These are phyloP conservation scores for Ciconia nigra DNA, from an alignment of 2,797 vertebrate genomes.

Conservation along the genomic window DNA sequence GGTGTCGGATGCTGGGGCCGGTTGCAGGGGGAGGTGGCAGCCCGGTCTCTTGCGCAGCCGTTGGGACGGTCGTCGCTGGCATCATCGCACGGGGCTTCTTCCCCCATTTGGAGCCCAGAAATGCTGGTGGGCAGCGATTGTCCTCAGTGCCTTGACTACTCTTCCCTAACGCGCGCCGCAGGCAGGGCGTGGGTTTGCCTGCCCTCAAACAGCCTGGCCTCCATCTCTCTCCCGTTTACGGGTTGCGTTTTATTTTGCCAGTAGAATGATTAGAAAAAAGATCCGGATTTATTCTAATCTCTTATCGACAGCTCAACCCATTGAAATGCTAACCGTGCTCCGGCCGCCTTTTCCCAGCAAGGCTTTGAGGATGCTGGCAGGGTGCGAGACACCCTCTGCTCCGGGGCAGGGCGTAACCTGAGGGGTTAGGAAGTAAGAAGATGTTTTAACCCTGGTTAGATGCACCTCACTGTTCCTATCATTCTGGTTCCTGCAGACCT, in stretches of 20 bases:
- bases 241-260: background rate
- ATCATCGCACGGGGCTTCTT: fast-evolving
- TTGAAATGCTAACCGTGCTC: conserved; percentile 10
- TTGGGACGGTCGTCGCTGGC: fast-evolving
- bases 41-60: fast-evolving
- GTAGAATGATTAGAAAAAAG: conserved; percentile 19
- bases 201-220: background rate
- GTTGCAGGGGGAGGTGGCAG: background rate
- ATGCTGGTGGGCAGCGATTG: background rate
- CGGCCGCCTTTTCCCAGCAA: conserved; percentile 21
- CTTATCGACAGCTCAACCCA: background rate
- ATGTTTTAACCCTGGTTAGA: background rate
- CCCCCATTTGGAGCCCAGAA: background rate
- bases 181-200: background rate
- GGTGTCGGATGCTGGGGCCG: background rate
- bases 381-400: background rate
- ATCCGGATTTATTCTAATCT: conserved; percentile 11
- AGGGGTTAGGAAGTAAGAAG: background rate
- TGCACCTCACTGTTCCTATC: fast-evolving
- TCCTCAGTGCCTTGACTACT: fast-evolving
- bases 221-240: background rate
- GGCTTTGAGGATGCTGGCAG: background rate
- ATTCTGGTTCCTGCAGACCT: background rate
- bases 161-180: fast-evolving
- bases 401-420: background rate